A percentile compares a stretch with the other conserved stretches of the same genome.
These are phyloP conservation scores for Rhabdomys pumilio DNA, from an alignment of 2,797 vertebrate species.

Conservation along the genomic window DNA sequence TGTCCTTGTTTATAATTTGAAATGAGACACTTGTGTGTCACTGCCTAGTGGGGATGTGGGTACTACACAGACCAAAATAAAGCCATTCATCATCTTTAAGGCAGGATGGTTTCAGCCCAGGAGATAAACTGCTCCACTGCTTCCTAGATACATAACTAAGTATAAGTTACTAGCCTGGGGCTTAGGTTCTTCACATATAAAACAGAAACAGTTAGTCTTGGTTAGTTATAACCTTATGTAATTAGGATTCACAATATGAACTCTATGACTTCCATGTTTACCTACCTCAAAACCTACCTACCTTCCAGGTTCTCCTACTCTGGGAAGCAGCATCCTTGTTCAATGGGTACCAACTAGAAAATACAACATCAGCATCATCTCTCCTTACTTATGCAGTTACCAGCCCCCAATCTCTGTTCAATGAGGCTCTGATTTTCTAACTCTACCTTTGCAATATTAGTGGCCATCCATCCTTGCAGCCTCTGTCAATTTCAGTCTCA, in stretches of 20 bases:
- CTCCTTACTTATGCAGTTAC: background rate
- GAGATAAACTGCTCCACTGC: background rate
- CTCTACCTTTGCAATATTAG: too few species aligned
- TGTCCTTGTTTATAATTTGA: slow-evolving; percentile 25
- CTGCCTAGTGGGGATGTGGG: background rate
- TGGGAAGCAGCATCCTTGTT: background rate
- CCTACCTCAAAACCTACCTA: background rate
- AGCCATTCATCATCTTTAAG: background rate
- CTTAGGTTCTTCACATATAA: background rate
- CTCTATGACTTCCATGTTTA: background rate
- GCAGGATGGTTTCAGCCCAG: background rate
- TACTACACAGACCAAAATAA: background rate
- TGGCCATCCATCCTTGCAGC: background rate
- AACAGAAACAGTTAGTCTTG: background rate
- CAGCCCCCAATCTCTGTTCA: background rate
- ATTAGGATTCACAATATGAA: background rate
- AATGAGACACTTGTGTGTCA: background rate
- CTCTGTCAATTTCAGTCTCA: background rate
- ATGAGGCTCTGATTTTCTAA: background rate
- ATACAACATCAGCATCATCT: background rate
- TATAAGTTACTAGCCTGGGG: background rate
- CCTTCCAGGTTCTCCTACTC: background rate
- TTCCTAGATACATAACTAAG: background rate
- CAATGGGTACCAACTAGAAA: background rate
- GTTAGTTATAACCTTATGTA: background rate